Evolutionary conservation across 23 tunicate species (phyloP).

Genomic region (Oikopleura dioica): DNA sequence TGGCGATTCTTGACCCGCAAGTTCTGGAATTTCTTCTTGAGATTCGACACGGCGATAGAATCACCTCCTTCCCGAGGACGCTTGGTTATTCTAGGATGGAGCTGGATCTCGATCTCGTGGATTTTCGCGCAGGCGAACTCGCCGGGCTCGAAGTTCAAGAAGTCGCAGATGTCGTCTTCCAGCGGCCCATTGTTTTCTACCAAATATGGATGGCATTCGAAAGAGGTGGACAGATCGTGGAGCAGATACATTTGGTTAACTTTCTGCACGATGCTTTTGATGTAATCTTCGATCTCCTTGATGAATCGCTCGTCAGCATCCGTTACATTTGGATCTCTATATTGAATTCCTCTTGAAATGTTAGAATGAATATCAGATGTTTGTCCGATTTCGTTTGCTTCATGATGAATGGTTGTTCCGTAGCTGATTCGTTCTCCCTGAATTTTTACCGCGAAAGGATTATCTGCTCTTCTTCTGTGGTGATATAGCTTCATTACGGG

Average conservation of each 20-base stretch:
- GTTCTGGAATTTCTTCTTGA: background rate
- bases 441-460: background rate
- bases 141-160: background rate
- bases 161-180: background rate
- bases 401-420: background rate
- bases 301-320: slow-evolving; percentile 2
- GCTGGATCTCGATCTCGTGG: background rate
- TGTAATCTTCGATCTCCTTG: background rate
- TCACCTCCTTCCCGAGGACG: background rate
- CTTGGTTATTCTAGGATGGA: slow-evolving; percentile 1
- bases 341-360: background rate
- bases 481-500: slow-evolving; percentile 2
- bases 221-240: background rate
- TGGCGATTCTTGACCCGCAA: background rate
- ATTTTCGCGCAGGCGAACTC: background rate
- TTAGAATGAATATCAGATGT: background rate
- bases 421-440: background rate
- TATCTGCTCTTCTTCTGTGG: background rate
- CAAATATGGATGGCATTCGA: no score
- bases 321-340: background rate
- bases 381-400: background rate
- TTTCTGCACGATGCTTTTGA: background rate
- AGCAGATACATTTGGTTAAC: background rate
- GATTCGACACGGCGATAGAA: background rate
- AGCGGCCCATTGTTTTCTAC: background rate